Conservation (phyloP, 2,888 invertebrate genomes). For the Hydraecia micacea region DNA sequence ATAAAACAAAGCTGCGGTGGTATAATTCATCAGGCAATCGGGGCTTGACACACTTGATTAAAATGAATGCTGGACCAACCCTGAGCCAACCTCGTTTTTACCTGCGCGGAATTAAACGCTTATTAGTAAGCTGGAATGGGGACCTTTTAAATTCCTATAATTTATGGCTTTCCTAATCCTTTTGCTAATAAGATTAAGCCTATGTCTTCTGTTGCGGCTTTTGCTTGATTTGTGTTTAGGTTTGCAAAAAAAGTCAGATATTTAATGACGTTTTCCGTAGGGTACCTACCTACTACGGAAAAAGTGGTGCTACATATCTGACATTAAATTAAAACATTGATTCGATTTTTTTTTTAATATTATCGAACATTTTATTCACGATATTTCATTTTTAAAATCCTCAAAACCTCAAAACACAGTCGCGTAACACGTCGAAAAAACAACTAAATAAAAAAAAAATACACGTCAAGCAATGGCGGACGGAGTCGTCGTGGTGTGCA, state of each 20-base stretch:
- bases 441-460: constrained; percentile 35
- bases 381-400: constrained; percentile 18
- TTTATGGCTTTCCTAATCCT: constrained; percentile 76
- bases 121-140: constrained; percentile 70
- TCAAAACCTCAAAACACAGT: background rate
- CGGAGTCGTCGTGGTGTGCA: constrained; percentile 72
- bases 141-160: constrained; percentile 77
- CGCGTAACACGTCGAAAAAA: constrained; percentile 34
- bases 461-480: constrained; percentile 66
- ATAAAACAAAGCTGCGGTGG: constrained; percentile 66
- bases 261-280: background rate
- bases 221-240: constrained; percentile 29
- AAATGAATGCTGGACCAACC: constrained; percentile 75
- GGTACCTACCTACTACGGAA: background rate
- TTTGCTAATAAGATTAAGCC: constrained; percentile 73
- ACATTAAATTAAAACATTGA: background rate
- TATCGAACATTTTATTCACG: background rate
- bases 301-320: background rate
- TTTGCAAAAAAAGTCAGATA: background rate
- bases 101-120: constrained; percentile 77
- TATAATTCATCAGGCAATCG: constrained; percentile 78
- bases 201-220: constrained; percentile 32
- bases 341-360: background rate
- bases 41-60: constrained; percentile 79
- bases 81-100: constrained; percentile 71